Evolutionary conservation across 2,888 invertebrate species (phyloP).

Genomic region (Polylopha cassiicola): DNA sequence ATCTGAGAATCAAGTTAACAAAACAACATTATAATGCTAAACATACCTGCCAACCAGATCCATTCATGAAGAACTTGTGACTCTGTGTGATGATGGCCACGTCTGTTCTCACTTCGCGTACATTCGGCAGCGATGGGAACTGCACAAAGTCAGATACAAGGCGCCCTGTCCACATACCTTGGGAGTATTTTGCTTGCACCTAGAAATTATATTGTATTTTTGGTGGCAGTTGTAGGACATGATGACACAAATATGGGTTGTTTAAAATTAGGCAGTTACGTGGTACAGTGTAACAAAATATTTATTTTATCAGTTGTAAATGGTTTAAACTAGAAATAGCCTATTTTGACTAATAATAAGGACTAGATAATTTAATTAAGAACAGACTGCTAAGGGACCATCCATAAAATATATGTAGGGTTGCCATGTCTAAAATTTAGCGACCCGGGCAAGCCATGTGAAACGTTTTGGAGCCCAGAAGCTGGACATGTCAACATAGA

Average conservation of each 20-base stretch:
- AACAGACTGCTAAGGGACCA: too few relatives aligned
- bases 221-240: neutral
- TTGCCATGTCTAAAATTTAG: too few relatives aligned
- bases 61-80: slow-evolving; percentile 77
- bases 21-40: neutral
- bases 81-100: slow-evolving; percentile 77
- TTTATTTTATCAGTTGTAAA: too few relatives aligned
- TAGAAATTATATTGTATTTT: slow-evolving; percentile 29
- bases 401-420: too few relatives aligned
- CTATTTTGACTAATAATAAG: too few relatives aligned
- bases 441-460: too few relatives aligned
- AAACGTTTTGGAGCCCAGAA: too few relatives aligned
- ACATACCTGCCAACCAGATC: slow-evolving; percentile 78
- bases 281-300: neutral
- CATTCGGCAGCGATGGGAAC: slow-evolving; percentile 55
- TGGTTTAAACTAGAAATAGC: too few relatives aligned
- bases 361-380: too few relatives aligned
- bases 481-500: too few relatives aligned
- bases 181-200: slow-evolving; percentile 73
- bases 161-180: slow-evolving; percentile 76
- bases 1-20: too few relatives aligned
- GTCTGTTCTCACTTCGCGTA: slow-evolving; percentile 66
- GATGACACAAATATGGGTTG: neutral
- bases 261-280: neutral
- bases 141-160: slow-evolving; percentile 71